phyloP scores from a whole-genome alignment of 2,888 invertebrate species.

The Ecliptopera silaceata region DNA sequence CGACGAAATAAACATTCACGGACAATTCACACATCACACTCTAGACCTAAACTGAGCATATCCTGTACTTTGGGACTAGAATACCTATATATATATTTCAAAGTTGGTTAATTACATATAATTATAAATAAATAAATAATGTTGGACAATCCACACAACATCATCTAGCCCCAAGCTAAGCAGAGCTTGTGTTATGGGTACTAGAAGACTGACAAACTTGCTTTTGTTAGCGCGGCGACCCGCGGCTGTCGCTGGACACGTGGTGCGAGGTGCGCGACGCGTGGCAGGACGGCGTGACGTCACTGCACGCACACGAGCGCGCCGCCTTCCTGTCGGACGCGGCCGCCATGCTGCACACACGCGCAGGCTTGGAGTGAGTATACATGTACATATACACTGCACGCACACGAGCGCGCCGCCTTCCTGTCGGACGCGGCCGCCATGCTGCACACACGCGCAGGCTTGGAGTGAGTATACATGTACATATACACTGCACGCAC shows the following conservation, averaged over 20 bases:
- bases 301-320: slow-evolving; percentile 28
- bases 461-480: slow-evolving; percentile 14
- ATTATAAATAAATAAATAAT: no score
- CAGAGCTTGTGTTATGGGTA: no score
- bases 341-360: slow-evolving; percentile 24
- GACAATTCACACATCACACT: no score
- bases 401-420: slow-evolving; percentile 14
- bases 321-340: slow-evolving; percentile 10
- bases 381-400: slow-evolving; percentile 24
- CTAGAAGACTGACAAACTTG: no score
- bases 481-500: slow-evolving; percentile 26
- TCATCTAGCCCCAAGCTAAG: no score
- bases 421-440: slow-evolving; percentile 24
- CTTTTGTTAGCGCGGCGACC: slow-evolving; percentile 45
- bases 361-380: slow-evolving; percentile 14
- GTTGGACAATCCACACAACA: no score
- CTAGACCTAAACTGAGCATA: no score
- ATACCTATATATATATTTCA: no score
- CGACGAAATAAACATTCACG: no score
- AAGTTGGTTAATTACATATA: no score
- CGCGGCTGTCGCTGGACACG: slow-evolving; percentile 66
- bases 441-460: slow-evolving; percentile 9
- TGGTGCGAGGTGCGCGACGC: slow-evolving; percentile 81
- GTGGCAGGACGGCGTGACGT: slow-evolving; percentile 75
- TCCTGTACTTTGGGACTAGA: no score